These are phyloP conservation scores for Cyphomyrus discorhynchus DNA, from an alignment of 2,113 vertebrate genomes.

Conservation along the genomic window DNA sequence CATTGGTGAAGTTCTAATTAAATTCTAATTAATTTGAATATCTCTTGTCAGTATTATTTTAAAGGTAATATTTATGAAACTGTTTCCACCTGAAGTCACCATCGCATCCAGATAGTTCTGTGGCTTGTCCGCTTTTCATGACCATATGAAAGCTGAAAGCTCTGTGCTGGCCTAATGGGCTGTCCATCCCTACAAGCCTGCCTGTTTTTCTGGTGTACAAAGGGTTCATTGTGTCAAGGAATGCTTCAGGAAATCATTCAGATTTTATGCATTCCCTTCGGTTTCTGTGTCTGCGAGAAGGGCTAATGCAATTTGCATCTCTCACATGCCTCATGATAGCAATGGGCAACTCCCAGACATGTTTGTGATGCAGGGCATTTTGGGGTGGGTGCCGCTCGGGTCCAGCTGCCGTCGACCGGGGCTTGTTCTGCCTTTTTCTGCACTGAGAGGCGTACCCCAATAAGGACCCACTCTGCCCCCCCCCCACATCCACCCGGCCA, in stretches of 20 bases:
- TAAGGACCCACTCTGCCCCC: not conserved
- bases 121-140: not conserved
- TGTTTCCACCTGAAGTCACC: not conserved
- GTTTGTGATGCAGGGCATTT: conserved; percentile 15
- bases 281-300: conserved; percentile 29
- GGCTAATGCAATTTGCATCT: conserved; percentile 46
- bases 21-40: not conserved
- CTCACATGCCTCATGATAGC: conserved; percentile 14
- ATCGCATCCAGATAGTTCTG: not conserved
- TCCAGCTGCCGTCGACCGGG: not conserved
- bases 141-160: not conserved
- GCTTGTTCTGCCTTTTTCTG: not conserved
- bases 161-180: not conserved
- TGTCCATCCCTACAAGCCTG: conserved; percentile 31
- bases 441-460: not conserved
- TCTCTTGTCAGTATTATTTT: not conserved
- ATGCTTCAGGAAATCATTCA: conserved; percentile 50
- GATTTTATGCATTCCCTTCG: conserved; percentile 48
- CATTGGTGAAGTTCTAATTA: not conserved
- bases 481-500: not conserved
- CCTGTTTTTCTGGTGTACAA: conserved; percentile 47
- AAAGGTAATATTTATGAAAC: not conserved
- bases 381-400: conserved; percentile 15
- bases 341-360: conserved; percentile 15
- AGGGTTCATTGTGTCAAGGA: conserved; percentile 49